Conservation (phyloP, 2,113 vertebrate species). For the Vombatus ursinus region DNA sequence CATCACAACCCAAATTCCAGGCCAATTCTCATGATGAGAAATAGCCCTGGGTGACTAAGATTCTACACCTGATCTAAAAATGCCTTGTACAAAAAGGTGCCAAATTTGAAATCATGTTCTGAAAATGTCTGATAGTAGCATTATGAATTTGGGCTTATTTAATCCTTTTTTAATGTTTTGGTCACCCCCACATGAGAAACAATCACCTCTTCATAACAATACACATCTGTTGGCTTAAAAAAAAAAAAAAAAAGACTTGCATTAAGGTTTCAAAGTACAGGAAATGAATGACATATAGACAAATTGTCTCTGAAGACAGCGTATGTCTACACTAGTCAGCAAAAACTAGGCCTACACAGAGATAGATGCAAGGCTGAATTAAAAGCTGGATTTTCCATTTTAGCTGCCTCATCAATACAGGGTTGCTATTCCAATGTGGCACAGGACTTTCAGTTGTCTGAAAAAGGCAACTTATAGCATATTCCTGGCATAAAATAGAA, state of each 20-base stretch:
- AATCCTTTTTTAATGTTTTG: not conserved
- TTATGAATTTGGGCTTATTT: not conserved
- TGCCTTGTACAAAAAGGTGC: not conserved
- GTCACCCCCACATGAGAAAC: not conserved
- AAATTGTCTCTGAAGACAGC: not conserved
- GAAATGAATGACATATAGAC: not conserved
- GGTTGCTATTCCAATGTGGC: not conserved
- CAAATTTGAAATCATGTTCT: not conserved
- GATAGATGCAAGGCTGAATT: not conserved
- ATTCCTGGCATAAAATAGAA: not conserved
- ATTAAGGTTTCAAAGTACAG: conserved; percentile 26
- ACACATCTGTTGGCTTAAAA: not conserved
- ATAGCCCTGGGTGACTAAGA: not conserved
- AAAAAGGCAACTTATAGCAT: not conserved
- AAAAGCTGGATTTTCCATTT: not conserved
- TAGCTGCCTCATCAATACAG: not conserved
- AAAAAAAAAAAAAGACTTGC: not conserved
- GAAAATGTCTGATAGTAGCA: not conserved
- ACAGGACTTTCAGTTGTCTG: not conserved
- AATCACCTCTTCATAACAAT: not conserved
- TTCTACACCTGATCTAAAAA: not conserved
- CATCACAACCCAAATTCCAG: not conserved
- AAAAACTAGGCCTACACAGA: not conserved
- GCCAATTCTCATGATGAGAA: not conserved
- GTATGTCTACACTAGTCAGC: not conserved